Evolutionary conservation across 2,888 invertebrate species (phyloP).

Genomic region (Catocala fraxini): DNA sequence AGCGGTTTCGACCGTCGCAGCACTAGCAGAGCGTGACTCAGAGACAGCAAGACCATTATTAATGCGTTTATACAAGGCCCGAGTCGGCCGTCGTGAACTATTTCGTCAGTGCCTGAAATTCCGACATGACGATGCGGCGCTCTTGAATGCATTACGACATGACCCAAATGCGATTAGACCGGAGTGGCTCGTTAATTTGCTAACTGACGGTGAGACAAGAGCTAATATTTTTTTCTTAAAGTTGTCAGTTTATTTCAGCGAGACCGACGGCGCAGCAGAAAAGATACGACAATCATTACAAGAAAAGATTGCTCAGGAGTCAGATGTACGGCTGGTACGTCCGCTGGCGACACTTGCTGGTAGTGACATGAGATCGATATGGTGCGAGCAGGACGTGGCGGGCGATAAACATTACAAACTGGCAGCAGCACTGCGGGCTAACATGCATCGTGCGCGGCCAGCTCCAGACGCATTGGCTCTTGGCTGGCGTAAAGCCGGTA

Average conservation of each 20-base stretch:
- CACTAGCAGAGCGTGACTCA: constrained; percentile 46
- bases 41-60: constrained; percentile 47
- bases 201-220: constrained; percentile 35
- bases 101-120: constrained; percentile 54
- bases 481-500: constrained; percentile 61
- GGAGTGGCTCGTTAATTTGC: constrained; percentile 43
- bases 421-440: constrained; percentile 57
- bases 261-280: constrained; percentile 58
- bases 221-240: constrained; percentile 59
- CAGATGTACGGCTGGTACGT: constrained; percentile 24
- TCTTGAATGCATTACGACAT: constrained; percentile 68
- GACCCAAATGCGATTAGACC: constrained; percentile 51
- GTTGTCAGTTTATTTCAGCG: constrained; percentile 65
- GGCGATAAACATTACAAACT: constrained; percentile 33
- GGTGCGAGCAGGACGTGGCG: constrained; percentile 35
- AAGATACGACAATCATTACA: constrained; percentile 35
- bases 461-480: constrained; percentile 24
- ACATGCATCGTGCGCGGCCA: too few species aligned
- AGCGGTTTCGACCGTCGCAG: constrained; percentile 46
- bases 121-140: constrained; percentile 58
- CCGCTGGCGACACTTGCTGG: constrained; percentile 32
- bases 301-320: constrained; percentile 13
- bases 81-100: constrained; percentile 39
- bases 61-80: constrained; percentile 51
- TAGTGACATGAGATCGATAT: constrained; percentile 22